Evolutionary conservation across 2,797 vertebrate genomes (phyloP), one percentile per base, ranked within the genome.

Genomic region (Artibeus jamaicensis): DNA sequence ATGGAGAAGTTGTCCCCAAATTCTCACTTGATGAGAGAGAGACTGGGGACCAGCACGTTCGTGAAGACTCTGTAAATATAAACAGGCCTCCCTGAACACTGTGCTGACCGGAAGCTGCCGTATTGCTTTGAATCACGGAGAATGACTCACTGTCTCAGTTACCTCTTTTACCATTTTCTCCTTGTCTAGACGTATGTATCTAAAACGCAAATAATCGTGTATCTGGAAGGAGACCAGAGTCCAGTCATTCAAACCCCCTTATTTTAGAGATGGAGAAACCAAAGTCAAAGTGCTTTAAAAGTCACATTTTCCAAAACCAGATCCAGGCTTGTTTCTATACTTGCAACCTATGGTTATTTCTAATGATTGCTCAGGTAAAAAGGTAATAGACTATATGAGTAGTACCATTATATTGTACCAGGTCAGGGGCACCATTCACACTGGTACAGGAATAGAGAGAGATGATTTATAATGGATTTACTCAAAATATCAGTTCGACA

Each of bases 61-160:
- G 83, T 88, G 67, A 94, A 95, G 53, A 82, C 34, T 82, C 83
- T 74, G 78, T 85, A 44, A 71, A 26, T 77, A 84, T 55, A 82
- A 78, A 68, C 44, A 86, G 76, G 6, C 34, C 70, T 22, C 42
- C 39, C 39, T 88, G 34, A 81, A 68, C 42, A 46, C 46, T 59
- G 24, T 14, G 46, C 26, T 78, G 46, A 53, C 46, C 46, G 12
- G 12, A 77, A 44, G 8, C 44, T 44, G 44, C 44, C 44, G 8
- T 8, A 68, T 21, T 46, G 16, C 50, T 88, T 86, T 91, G 26
- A 93, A 34, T 44, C 50, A 85, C 24, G 76, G 67, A 76, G 74
- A 68, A 81, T 85, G 65, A 42, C 26, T 93, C 10, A 83, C 6
- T 50, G 9, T 59, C 92, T 92, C 85, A 59, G 83, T 86, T 74